Base-by-base conservation (phyloP, 2,888 invertebrate genomes). In the Leistus spinibarbis region DNA sequence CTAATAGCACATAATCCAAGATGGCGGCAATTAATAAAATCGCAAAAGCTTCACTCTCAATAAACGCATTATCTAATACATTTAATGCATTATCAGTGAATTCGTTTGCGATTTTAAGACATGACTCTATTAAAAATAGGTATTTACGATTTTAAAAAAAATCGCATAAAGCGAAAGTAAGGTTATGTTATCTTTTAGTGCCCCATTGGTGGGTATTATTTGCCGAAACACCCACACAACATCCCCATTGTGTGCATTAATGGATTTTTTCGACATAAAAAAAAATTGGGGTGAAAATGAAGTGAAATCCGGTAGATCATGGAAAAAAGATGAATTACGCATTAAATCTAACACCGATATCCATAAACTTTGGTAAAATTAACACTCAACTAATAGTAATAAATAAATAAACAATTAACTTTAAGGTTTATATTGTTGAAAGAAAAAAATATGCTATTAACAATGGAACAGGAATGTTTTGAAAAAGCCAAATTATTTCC, bases 361-460 rank as follows among this genome's bases (percentile, higher is more conserved):
- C 75, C 99, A 99, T 84, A 98, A 99, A 87, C 86, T 99, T 76
- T 99, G 99, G 99, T 98, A 89, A 82, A 82, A 90, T 24, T 71
- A 22, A 9, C 9, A 73, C 16, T 54, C 22, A 65, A 22, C 13
- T 64, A 13, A 20, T 3, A 17, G 17, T 56, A n/a, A 13, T 24
- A 22, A 3, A 54, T 56, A 73, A 22, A 17, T 22, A 19, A 40
- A 57, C 22, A 54, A 66, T 16, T 64, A 53, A 60, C 57, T 69
- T 73, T 19, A 78, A 93, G 93, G 93, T 94, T 88, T 86, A 89
- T 95, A 16, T 87, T 99, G 74, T 86, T 98, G 69, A 99, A 99
- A 87, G 99, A 99, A 86, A 89, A 93, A 71, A 99, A 99, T 85
- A 98, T 99, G 98, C 87, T 99, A 17, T 86, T 96, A 78, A 98